Conservation (phyloP, 2,888 invertebrate species). For the Erynnis tages region DNA sequence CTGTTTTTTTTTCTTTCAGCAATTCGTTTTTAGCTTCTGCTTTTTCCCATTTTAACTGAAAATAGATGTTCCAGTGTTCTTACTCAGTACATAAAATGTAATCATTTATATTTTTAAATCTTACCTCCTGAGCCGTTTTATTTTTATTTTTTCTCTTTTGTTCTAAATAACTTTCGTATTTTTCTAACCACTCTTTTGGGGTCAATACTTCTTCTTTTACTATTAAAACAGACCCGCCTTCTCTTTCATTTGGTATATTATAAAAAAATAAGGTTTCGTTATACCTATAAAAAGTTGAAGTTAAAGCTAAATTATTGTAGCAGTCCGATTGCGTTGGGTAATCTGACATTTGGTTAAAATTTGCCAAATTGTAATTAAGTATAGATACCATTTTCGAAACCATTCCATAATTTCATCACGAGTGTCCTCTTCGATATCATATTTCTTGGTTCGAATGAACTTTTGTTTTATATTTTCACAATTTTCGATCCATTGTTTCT, state of each 20-base stretch:
- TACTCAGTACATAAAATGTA: too few relatives aligned
- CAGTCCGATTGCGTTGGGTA: too few relatives aligned
- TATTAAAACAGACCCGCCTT: constrained; percentile 51
- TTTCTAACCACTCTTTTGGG: constrained; percentile 55
- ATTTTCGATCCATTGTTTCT: constrained; percentile 41
- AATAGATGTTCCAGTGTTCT: not conserved
- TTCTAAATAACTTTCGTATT: constrained; percentile 47
- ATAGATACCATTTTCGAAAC: constrained; percentile 58
- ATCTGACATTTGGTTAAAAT: too few relatives aligned
- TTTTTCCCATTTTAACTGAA: constrained; percentile 50
- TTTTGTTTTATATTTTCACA: constrained; percentile 42
- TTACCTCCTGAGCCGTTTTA: constrained; percentile 40
- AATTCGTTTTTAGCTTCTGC: constrained; percentile 45
- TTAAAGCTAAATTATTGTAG: not conserved
- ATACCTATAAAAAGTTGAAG: constrained; percentile 45
- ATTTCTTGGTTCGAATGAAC: constrained; percentile 39
- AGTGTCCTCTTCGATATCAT: constrained; percentile 49
- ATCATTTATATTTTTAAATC: not conserved
- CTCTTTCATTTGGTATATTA: constrained; percentile 52
- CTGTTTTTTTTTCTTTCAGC: constrained; percentile 43
- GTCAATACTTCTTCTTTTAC: constrained; percentile 51
- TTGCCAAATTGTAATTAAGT: not conserved
- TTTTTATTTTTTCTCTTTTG: constrained; percentile 49
- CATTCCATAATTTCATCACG: constrained; percentile 55
- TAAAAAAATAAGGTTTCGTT: constrained; percentile 50